Conservation (phyloP, 2,888 invertebrate genomes). For the Rhingia campestris region DNA sequence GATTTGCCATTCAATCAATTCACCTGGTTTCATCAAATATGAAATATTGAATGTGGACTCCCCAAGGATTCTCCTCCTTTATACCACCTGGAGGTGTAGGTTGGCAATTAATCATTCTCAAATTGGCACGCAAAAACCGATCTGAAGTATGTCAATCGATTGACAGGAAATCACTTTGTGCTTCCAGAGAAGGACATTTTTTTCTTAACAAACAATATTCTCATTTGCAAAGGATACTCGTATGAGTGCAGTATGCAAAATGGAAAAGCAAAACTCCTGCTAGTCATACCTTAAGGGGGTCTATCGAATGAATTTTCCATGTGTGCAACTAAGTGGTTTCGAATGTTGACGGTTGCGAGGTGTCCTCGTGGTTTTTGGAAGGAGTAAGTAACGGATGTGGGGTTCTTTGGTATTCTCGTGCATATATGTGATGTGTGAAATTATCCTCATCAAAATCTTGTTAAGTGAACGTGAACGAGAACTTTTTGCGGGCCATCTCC, state of each 20-base stretch:
- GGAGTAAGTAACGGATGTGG: not conserved
- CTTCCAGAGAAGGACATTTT: not conserved
- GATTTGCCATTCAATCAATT: conserved; percentile 21
- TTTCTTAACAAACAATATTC: not conserved
- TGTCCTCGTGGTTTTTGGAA: not conserved
- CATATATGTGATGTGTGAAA: not conserved
- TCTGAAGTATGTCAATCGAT: not conserved
- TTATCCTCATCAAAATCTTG: conserved; percentile 27
- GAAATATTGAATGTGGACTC: not conserved
- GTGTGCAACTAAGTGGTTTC: conserved; percentile 38
- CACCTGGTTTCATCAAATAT: not conserved
- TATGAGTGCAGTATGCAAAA: too few relatives aligned
- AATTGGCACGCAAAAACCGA: conserved; percentile 9
- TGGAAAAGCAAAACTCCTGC: conserved; percentile 11
- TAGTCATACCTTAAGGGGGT: conserved; percentile 6
- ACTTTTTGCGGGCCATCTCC: not conserved
- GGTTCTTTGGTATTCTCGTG: not conserved
- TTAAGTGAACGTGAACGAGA: conserved; percentile 39
- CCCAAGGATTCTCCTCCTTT: conserved; percentile 3
- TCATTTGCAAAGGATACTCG: conserved; percentile 5
- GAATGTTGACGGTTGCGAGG: conserved; percentile 9
- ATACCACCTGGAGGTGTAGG: not conserved
- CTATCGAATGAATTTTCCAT: conserved; percentile 32
- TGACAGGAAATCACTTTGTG: conserved; percentile 1
- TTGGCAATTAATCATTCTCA: conserved; percentile 42